Percentiles rank a stretch among this genome's conserved stretches.
These are phyloP conservation scores for Dendrocincla fuliginosa DNA, from an alignment of 2,797 vertebrate genomes.

Conservation along the genomic window DNA sequence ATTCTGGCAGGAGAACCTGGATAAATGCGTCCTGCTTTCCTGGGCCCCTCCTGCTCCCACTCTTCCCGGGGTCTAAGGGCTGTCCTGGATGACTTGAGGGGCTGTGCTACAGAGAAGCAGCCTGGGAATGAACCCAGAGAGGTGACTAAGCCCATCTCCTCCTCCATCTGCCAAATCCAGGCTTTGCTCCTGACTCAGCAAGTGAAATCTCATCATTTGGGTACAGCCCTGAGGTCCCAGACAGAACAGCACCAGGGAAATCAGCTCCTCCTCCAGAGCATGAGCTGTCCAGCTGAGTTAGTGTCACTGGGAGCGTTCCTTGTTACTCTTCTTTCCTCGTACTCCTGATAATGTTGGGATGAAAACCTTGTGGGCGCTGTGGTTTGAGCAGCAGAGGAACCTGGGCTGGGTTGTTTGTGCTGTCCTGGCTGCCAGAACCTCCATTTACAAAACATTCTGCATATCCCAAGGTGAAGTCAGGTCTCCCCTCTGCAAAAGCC, in stretches of 20 bases:
- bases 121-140: neutral
- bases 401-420: neutral
- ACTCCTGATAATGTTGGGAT: neutral
- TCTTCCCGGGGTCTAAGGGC: neutral
- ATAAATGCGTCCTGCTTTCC: neutral
- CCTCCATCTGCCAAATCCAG: neutral
- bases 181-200: conserved; percentile 9
- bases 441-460: neutral
- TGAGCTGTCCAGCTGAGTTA: neutral
- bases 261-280: neutral
- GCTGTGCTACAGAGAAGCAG: neutral
- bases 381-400: neutral
- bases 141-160: neutral
- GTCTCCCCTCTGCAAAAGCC: neutral
- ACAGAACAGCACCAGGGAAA: neutral
- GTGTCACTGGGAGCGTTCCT: neutral
- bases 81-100: neutral
- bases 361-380: accelerated
- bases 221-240: neutral
- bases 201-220: neutral
- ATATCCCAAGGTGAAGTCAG: neutral
- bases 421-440: neutral
- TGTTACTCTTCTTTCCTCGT: neutral
- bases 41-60: neutral
- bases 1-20: neutral